phyloP scores from a whole-genome alignment of 2,113 vertebrate species.

The Lipophrys pholis region DNA sequence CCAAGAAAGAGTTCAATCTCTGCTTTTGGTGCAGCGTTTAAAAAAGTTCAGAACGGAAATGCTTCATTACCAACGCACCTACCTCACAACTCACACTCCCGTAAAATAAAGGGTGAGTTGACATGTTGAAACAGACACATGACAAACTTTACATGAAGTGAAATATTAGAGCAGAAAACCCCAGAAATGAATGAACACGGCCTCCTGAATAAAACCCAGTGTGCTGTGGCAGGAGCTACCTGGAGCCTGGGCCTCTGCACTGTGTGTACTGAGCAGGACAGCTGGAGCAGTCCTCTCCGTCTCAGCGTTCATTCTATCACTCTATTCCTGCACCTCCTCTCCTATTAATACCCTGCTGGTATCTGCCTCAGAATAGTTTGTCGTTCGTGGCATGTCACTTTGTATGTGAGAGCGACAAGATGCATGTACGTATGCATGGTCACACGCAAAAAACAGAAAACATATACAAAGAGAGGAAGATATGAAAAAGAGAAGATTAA shows the following conservation, averaged over 20 bases:
- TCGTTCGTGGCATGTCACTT: conserved; percentile 82
- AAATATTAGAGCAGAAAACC: not conserved
- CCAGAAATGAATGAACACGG: not conserved
- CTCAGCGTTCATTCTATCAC: conserved; percentile 88
- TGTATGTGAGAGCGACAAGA: conserved; percentile 42
- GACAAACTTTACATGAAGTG: not conserved
- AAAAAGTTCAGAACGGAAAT: not conserved
- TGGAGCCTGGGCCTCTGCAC: conserved; percentile 35
- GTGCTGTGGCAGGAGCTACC: conserved; percentile 5
- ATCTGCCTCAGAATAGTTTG: conserved; percentile 92
- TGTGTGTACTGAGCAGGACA: conserved; percentile 79
- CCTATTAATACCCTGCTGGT: conserved; percentile 95
- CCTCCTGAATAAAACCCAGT: not conserved
- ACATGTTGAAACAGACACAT: not conserved
- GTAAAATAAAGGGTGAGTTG: not conserved
- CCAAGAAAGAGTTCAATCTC: not conserved
- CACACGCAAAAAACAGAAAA: not conserved
- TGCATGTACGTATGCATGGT: not conserved
- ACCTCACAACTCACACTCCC: not conserved
- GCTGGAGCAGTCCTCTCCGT: conserved; percentile 75
- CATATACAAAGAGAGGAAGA: too few relatives aligned
- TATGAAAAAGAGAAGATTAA: too few relatives aligned
- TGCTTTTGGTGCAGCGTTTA: not conserved
- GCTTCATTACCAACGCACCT: not conserved
- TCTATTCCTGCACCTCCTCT: conserved; percentile 86